Base-by-base conservation (phyloP, 2,113 vertebrate genomes). In the Choloepus hoffmanni region DNA sequence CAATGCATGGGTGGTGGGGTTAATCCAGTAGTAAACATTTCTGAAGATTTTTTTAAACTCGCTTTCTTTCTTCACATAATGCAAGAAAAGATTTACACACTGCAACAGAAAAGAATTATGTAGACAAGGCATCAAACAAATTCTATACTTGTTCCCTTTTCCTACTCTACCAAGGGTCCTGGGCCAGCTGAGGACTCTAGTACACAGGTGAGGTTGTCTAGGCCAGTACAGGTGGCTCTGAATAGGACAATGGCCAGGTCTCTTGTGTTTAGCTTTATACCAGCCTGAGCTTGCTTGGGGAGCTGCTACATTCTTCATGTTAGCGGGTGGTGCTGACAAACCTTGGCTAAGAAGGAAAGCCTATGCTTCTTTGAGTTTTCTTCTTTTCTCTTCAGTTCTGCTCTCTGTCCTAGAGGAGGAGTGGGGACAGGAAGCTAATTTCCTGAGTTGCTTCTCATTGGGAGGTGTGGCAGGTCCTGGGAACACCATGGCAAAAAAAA, bases 21-120 rank as follows among this genome's bases (percentile, higher is more conserved):
- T 94, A 94, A 83, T 78, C 67, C 85, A 67, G 86, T 68, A 68
- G 58, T 89, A 96, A 95, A 96, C 68, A 79, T 96, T 96, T 85
- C 81, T 93, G 93, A 78, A 53, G 30, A 70, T 74, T 94, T 93
- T 78, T 68, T 92, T 50, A 5, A 45, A 89, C 53, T 68, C 30
- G 5, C 48, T 95, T 85, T 70, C 92, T 92, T 72, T 60, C 89
- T 58, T 23, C 67, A 93, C 55, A 84, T 65, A 97, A 74, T 48
- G 15, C 84, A 96, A 97, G 53, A 73, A 45, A 95, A 97, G 70
- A 92, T 92, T 72, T 89, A 2, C 45, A 73, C 68, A 88, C 7
- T 76, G 60, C 45, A 81, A 89, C 23, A 76, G 93, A 95, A 93
- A 92, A 63, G 53, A 79, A 74, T 70, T 78, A 73, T 30, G 70